These are phyloP conservation scores for Rhadina sibilatrix DNA, from an alignment of 2,113 vertebrate genomes.

Conservation along the genomic window DNA sequence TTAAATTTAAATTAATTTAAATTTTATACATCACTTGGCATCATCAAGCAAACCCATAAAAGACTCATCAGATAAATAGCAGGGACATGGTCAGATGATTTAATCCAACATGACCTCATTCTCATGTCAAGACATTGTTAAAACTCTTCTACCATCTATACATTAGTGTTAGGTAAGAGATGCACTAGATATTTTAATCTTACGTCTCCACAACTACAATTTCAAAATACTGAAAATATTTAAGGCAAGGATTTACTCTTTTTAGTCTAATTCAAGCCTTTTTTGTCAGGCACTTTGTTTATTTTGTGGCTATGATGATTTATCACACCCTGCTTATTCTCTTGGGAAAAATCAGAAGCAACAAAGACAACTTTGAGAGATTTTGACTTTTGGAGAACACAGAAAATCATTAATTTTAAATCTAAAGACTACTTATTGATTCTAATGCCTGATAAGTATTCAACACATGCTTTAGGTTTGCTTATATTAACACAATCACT, in stretches of 20 bases:
- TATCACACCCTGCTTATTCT: conserved; percentile 66
- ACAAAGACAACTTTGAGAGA: conserved; percentile 74
- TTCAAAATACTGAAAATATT: conserved; percentile 57
- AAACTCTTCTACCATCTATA: neutral
- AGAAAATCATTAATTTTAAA: conserved; percentile 80
- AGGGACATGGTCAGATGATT: neutral
- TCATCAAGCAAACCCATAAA: conserved; percentile 46
- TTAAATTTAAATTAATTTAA: neutral
- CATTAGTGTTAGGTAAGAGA: neutral
- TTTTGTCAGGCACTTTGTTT: conserved; percentile 60
- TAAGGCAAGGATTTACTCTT: conserved; percentile 39
- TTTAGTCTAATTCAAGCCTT: conserved; percentile 48
- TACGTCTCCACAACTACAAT: neutral
- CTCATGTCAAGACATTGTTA: neutral
- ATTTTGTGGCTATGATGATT: conserved; percentile 67
- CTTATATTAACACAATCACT: conserved; percentile 52
- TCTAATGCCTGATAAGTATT: conserved; percentile 50
- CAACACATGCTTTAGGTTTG: conserved; percentile 6
- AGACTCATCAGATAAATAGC: conserved; percentile 21
- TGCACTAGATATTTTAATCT: neutral
- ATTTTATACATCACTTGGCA: conserved; percentile 46
- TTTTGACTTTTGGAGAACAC: conserved; percentile 76
- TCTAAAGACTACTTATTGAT: conserved; percentile 76
- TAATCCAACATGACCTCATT: neutral
- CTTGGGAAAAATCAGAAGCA: conserved; percentile 68